Base-by-base conservation (phyloP, 2,797 vertebrate genomes). In the Ceryle rudis region DNA sequence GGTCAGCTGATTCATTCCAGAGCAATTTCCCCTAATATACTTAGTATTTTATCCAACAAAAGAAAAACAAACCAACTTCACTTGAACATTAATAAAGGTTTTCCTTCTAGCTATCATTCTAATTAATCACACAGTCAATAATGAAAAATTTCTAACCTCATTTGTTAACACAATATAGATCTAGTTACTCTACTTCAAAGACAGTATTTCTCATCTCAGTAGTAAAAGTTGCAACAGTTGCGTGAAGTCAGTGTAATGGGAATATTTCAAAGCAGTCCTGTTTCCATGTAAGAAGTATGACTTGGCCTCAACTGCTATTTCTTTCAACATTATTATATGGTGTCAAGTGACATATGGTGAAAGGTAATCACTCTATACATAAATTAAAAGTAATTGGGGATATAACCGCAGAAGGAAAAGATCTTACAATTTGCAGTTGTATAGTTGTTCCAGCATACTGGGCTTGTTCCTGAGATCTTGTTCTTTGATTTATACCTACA, bases 71-170 rank as follows among this genome's bases (percentile, higher is more conserved):
- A 73, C 22, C 49, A 86, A 77, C 52, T 85, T 84, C 41, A 72
- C 6, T 41, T 52, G 49, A 87, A 65, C 35, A 67, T 74, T 88
- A 66, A 77, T 74, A 69, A 26, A 88, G 25, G 16, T 66, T 94
- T 90, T 82, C 54, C 71, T 95, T 91, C 46, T 58, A 84, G 52
- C 73, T 91, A 89, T 26, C 35, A 49, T 62, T 93, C 55, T 86
- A 92, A 94, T 94, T 94, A 93, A 95, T 90, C 57, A 86, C 41
- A 54, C 44, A 82, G 75, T 87, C 69, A 92, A 75, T 86, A 88
- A 55, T 25, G 13, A 93, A 90, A 78, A 91, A 83, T 93, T 95
- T 93, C 39, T 71, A 78, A 61, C 47, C 47, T 92, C 49, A 37
- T 87, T 89, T 81, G 46, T n/a, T 78, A 90, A 81, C 22, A 79